phyloP scores from a whole-genome alignment of 2,888 invertebrate genomes.

The Heliconius sara region DNA sequence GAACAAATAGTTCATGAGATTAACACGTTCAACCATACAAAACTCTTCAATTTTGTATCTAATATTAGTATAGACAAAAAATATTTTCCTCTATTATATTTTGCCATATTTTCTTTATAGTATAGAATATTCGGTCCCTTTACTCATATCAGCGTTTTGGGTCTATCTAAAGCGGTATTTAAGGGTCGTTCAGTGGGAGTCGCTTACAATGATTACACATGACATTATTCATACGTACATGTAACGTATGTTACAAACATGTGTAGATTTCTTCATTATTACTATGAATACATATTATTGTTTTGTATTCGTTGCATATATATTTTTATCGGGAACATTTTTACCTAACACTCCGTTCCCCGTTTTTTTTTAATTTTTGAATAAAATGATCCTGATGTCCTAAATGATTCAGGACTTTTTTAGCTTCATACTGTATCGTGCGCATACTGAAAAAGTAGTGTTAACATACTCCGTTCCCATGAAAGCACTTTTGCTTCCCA shows the following conservation, averaged over 20 bases:
- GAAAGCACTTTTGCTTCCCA: neutral
- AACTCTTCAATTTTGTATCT: neutral
- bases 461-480: neutral
- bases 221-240: too few relatives aligned
- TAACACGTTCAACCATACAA: neutral
- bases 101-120: neutral
- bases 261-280: too few relatives aligned
- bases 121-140: neutral
- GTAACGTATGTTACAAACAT: too few relatives aligned
- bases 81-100: too few relatives aligned
- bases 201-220: too few relatives aligned
- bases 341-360: too few relatives aligned
- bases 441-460: neutral
- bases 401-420: neutral
- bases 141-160: conserved; percentile 24
- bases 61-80: neutral
- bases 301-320: too few relatives aligned
- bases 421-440: neutral
- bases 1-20: neutral
- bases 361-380: too few relatives aligned
- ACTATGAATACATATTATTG: too few relatives aligned
- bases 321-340: too few relatives aligned
- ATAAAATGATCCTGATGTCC: too few relatives aligned
- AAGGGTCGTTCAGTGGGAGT: conserved; percentile 19
- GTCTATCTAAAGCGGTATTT: conserved; percentile 24